Percentiles rank a stretch among this genome's conserved stretches.
These are phyloP conservation scores for Clarias fuscus DNA, from an alignment of 2,797 vertebrate genomes.

Conservation along the genomic window DNA sequence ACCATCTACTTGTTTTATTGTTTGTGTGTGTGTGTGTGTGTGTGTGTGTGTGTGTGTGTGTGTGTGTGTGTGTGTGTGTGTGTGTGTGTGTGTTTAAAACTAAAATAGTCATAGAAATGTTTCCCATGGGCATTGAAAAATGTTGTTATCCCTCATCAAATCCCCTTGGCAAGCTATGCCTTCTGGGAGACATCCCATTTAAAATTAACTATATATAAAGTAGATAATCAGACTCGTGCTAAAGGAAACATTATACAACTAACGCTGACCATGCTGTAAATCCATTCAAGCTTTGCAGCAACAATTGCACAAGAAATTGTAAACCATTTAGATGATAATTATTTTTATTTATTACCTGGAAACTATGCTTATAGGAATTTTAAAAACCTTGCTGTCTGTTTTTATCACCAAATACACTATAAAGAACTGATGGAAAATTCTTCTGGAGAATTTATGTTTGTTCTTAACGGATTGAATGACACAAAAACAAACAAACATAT, in stretches of 20 bases:
- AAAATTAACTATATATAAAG: constrained; percentile 13
- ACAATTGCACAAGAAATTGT: neutral
- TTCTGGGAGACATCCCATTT: neutral
- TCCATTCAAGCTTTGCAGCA: neutral
- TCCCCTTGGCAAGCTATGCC: neutral
- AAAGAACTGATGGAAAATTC: constrained; percentile 57
- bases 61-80: too few species aligned
- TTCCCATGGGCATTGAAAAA: neutral
- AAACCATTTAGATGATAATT: neutral
- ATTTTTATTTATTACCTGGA: neutral
- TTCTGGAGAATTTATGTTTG: constrained; percentile 56
- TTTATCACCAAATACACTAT: neutral
- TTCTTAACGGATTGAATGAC: constrained; percentile 65
- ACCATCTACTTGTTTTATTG: too few species aligned
- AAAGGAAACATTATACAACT: neutral
- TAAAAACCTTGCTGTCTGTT: neutral
- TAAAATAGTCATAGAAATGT: too few species aligned
- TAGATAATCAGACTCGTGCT: neutral
- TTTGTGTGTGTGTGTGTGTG: too few species aligned
- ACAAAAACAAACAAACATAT: constrained; percentile 54
- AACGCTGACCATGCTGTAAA: neutral
- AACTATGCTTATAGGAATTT: neutral
- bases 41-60: too few species aligned
- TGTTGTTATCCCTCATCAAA: neutral
- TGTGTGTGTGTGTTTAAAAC: neutral